Conservation (phyloP, 2,888 invertebrate genomes). For the Calameuta idolon region DNA sequence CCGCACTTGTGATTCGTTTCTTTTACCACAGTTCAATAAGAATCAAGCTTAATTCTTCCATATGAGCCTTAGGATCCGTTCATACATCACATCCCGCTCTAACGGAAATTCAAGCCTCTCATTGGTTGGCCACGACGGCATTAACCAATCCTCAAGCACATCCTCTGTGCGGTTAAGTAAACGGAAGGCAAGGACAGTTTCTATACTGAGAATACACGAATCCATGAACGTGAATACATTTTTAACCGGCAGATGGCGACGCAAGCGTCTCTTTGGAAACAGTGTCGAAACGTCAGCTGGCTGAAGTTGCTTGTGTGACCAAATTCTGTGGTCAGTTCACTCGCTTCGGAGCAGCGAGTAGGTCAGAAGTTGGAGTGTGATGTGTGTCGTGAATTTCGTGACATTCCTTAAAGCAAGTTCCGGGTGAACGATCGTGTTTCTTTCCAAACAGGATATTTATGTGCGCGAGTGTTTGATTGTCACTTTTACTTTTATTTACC, state of each 20-base stretch:
- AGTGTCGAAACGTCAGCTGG: not conserved
- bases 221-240: not conserved
- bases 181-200: too few species aligned
- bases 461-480: not conserved
- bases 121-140: not conserved
- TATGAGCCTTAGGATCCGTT: not conserved
- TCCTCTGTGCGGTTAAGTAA: not conserved
- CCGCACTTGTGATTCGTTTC: not conserved
- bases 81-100: not conserved
- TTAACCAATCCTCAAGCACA: not conserved
- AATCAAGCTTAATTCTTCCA: not conserved
- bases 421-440: not conserved
- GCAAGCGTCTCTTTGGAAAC: not conserved
- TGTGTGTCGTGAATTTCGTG: not conserved
- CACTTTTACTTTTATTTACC: not conserved
- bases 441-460: not conserved
- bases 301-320: not conserved
- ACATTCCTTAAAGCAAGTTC: not conserved
- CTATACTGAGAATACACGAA: too few species aligned
- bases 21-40: not conserved
- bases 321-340: slow-evolving; percentile 13
- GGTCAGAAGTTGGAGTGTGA: not conserved
- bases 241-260: not conserved
- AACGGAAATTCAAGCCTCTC: not conserved
- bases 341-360: slow-evolving; percentile 13